These are phyloP conservation scores for Gila orcuttii DNA, from an alignment of 2,113 vertebrate species.

Conservation along the genomic window DNA sequence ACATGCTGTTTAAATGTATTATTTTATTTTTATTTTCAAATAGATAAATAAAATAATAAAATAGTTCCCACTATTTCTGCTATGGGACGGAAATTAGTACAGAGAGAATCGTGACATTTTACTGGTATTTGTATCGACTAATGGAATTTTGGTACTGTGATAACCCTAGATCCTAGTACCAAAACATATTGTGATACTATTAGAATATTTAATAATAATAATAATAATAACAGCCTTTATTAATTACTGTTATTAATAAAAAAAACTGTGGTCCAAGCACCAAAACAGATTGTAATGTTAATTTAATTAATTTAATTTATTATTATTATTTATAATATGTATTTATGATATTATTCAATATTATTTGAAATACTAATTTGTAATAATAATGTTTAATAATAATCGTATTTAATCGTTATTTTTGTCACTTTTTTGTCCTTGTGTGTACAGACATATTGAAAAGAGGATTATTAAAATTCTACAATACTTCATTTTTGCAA, in stretches of 20 bases:
- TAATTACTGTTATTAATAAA: not conserved
- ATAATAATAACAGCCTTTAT: not conserved
- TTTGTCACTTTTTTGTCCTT: not conserved
- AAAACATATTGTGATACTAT: no score
- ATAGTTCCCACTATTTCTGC: no score
- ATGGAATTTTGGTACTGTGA: no score
- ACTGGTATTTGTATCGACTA: no score
- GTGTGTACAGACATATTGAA: no score
- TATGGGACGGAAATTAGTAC: no score
- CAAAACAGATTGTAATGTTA: not conserved
- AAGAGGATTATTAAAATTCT: not conserved
- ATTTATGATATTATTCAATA: not conserved
- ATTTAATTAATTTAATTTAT: not conserved
- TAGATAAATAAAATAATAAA: no score
- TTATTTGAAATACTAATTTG: not conserved
- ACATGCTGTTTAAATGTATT: no score
- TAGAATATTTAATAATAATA: not conserved
- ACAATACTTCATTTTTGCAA: not conserved
- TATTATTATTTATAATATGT: not conserved
- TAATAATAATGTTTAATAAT: not conserved
- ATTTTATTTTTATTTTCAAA: no score
- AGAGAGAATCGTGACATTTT: no score
- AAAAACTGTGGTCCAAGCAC: not conserved
- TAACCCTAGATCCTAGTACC: not conserved
- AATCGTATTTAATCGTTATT: no score